A percentile compares a stretch with the other conserved stretches of the same genome.
Evolutionary conservation across 2,888 invertebrate species (phyloP).

Genomic region (Drosophila cracens): DNA sequence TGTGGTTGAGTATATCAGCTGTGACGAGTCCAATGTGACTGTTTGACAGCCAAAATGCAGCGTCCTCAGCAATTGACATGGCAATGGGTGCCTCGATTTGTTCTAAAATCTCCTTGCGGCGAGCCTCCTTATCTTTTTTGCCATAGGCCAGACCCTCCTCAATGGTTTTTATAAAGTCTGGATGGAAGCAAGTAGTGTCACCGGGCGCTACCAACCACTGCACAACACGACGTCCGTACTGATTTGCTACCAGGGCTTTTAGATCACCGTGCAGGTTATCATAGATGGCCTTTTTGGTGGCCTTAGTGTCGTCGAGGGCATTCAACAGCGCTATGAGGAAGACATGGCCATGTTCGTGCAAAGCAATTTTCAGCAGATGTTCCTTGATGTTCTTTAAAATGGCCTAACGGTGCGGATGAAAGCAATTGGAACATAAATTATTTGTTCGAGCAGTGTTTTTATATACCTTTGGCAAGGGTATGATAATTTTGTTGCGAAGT

Average conservation of each 20-base stretch:
- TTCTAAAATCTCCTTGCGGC: conserved; percentile 89
- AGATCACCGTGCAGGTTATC: conserved; percentile 89
- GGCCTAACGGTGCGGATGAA: conserved; percentile 85
- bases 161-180: conserved; percentile 90
- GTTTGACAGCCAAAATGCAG: conserved; percentile 89
- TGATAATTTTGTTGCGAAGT: background rate
- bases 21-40: conserved; percentile 89
- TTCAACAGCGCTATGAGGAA: conserved; percentile 94
- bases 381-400: conserved; percentile 96
- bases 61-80: conserved; percentile 86
- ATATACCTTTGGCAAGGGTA: background rate
- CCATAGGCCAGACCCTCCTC: conserved; percentile 90
- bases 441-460: background rate
- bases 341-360: conserved; percentile 94
- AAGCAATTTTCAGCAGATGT: conserved; percentile 91
- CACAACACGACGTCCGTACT: conserved; percentile 94
- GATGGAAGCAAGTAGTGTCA: conserved; percentile 93
- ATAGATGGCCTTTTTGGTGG: conserved; percentile 93
- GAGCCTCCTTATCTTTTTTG: conserved; percentile 89
- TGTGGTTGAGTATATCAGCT: conserved; percentile 88
- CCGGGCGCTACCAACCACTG: conserved; percentile 94
- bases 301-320: conserved; percentile 95
- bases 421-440: background rate
- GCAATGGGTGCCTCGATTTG: conserved; percentile 88
- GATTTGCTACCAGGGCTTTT: conserved; percentile 89